Evolutionary conservation across 2,888 invertebrate genomes (phyloP).

Genomic region (Quadriops clusia): DNA sequence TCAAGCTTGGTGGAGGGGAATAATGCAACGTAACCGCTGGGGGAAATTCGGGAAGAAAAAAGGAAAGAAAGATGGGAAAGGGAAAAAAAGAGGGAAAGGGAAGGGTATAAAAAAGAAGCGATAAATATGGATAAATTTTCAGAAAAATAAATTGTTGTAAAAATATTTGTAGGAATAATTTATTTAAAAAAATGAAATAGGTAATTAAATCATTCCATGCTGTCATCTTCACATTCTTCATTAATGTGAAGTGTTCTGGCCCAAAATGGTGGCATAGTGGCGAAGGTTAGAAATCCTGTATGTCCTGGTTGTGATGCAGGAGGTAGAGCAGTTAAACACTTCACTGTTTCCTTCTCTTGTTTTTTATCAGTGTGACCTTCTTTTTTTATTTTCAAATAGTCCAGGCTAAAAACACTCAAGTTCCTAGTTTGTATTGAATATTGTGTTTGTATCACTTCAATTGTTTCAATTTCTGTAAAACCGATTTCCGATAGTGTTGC

Average conservation of each 20-base stretch:
- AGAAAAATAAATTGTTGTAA: no score
- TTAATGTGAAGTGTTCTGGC: conserved; percentile 29
- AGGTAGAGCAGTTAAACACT: conserved; percentile 50
- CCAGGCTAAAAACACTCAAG: conserved; percentile 55
- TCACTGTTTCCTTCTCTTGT: conserved; percentile 27
- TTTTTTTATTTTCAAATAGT: conserved; percentile 45
- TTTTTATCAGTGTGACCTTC: conserved; percentile 25
- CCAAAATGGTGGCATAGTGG: conserved; percentile 65
- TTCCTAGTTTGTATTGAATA: conserved; percentile 56
- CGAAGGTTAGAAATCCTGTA: conserved; percentile 93
- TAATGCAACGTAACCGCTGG: no score
- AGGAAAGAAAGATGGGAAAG: no score
- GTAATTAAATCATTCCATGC: no score
- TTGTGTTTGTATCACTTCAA: conserved; percentile 78
- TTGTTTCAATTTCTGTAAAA: conserved; percentile 74
- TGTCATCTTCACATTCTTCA: no score
- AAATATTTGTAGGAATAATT: no score
- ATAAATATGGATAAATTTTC: no score
- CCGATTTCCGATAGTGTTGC: conserved; percentile 55
- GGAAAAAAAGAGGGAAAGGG: no score
- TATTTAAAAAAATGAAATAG: no score
- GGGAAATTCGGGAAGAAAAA: no score
- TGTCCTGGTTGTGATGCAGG: conserved; percentile 76
- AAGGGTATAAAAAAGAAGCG: no score
- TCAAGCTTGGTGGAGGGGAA: no score